A percentile compares a stretch with the other conserved stretches of the same genome.
These are phyloP conservation scores for Nemurella pictetii DNA, from an alignment of 2,888 invertebrate genomes.

Conservation along the genomic window DNA sequence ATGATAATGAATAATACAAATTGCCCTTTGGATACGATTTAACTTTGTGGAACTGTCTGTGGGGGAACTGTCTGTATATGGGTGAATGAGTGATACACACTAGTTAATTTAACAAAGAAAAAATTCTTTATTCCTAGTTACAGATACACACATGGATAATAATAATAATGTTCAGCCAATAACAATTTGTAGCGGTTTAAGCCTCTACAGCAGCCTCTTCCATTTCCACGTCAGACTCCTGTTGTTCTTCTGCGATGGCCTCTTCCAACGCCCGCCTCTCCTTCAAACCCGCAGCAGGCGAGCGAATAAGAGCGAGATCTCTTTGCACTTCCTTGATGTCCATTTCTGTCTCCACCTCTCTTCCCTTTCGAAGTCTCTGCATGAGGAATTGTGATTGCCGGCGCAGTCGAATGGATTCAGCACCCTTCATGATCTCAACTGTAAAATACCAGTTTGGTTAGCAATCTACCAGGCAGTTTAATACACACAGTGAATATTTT, in stretches of 20 bases:
- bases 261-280: conserved; percentile 66
- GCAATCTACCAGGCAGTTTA: no score
- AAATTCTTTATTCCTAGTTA: neutral
- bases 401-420: conserved; percentile 81
- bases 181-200: neutral
- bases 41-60: no score
- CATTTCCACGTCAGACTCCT: conserved; percentile 57
- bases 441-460: no score
- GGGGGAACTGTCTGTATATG: no score
- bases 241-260: conserved; percentile 63
- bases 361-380: conserved; percentile 86
- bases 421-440: conserved; percentile 89
- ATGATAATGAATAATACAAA: neutral
- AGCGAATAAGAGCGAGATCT: conserved; percentile 67
- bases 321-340: conserved; percentile 80
- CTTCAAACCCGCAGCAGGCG: conserved; percentile 87
- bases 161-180: no score
- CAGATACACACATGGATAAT: neutral
- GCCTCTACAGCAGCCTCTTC: conserved; percentile 54
- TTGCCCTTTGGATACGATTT: no score
- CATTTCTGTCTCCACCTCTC: conserved; percentile 82
- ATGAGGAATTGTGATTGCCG: conserved; percentile 83
- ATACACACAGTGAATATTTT: no score
- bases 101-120: neutral
- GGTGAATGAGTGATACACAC: no score